phyloP scores from a whole-genome alignment of 2,113 vertebrate genomes.

The Oostethus manadensis region DNA sequence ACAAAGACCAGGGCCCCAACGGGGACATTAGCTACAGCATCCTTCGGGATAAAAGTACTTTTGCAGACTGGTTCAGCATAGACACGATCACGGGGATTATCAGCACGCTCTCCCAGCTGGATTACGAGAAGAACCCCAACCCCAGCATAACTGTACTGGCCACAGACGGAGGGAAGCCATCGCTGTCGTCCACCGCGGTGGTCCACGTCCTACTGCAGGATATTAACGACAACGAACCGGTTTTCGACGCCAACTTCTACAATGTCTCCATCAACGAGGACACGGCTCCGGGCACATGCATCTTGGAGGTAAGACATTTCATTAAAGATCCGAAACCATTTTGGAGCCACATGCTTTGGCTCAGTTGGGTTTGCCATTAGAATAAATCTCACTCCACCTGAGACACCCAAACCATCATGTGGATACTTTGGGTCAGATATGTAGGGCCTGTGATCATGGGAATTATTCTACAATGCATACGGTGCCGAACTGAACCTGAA shows the following conservation, averaged over 20 bases:
- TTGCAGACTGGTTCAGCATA: slow-evolving; percentile 86
- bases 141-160: slow-evolving; percentile 87
- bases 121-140: slow-evolving; percentile 87
- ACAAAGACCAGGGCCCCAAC: slow-evolving; percentile 94
- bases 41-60: slow-evolving; percentile 65
- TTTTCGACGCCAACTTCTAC: slow-evolving; percentile 88
- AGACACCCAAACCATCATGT: background rate
- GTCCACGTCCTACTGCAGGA: slow-evolving; percentile 89
- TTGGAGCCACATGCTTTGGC: background rate
- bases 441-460: too few species aligned
- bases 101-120: slow-evolving; percentile 84
- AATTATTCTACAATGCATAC: too few species aligned
- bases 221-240: slow-evolving; percentile 91
- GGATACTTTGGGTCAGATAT: background rate
- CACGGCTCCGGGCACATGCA: slow-evolving; percentile 84
- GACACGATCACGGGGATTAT: slow-evolving; percentile 89
- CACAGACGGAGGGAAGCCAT: slow-evolving; percentile 80
- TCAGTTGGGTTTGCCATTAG: background rate
- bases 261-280: slow-evolving; percentile 90
- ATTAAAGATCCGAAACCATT: background rate
- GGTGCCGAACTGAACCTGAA: too few species aligned
- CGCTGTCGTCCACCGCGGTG: slow-evolving; percentile 83
- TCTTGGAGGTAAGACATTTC: slow-evolving; percentile 82
- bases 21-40: slow-evolving; percentile 90
- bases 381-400: background rate